Conservation (phyloP, 2,888 invertebrate species). For the Atethmia centrago region DNA sequence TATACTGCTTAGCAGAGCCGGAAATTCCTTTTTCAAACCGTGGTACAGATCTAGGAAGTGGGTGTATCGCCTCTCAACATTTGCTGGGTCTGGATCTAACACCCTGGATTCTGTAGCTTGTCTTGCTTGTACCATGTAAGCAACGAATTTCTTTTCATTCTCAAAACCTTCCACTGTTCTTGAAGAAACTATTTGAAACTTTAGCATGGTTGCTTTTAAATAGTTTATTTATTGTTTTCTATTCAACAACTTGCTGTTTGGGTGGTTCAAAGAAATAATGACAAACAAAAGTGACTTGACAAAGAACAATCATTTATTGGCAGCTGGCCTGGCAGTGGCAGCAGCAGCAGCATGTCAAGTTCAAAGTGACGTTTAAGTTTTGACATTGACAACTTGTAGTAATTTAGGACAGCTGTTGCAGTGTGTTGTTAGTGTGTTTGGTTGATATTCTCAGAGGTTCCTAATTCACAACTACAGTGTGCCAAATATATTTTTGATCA, state of each 20-base stretch:
- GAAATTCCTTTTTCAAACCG: conserved; percentile 91
- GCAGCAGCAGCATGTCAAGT: not conserved
- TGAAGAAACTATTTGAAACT: conserved; percentile 93
- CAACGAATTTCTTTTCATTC: conserved; percentile 92
- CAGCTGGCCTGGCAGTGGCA: not conserved
- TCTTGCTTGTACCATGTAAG: conserved; percentile 92
- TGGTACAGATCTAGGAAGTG: conserved; percentile 93
- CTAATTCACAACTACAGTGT: not conserved
- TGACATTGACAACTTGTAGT: conserved; percentile 21
- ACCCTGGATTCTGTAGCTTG: conserved; percentile 85
- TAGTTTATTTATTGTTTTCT: not conserved
- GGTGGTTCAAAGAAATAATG: conserved; percentile 27
- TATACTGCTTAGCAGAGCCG: conserved; percentile 87
- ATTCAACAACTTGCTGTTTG: conserved; percentile 20
- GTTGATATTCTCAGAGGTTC: not conserved
- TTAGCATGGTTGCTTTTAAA: conserved; percentile 78
- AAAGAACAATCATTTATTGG: not conserved
- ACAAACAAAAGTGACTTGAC: conserved; percentile 41
- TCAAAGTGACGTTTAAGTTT: conserved; percentile 8
- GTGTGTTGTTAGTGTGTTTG: not conserved
- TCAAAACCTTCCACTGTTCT: conserved; percentile 91
- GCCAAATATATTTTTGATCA: not conserved
- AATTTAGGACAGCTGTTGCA: not conserved
- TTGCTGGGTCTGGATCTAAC: conserved; percentile 91
- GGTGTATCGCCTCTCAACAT: conserved; percentile 93